Percentiles rank a stretch among this genome's conserved stretches.
phyloP scores from a whole-genome alignment of 2,113 vertebrate genomes.

The Grantiella picta region DNA sequence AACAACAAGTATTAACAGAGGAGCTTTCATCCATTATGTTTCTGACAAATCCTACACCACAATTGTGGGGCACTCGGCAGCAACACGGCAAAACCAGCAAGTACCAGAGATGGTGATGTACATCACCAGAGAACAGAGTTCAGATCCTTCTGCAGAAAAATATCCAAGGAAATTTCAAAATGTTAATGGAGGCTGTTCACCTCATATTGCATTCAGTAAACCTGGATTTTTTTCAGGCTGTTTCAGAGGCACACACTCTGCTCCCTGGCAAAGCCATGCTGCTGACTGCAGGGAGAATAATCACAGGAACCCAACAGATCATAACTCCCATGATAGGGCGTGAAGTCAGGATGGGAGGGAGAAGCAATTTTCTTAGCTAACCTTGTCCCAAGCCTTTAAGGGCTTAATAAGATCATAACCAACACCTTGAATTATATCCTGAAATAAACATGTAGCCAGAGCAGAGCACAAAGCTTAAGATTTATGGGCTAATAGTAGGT shows the following conservation, averaged over 20 bases:
- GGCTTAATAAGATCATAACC: conserved; percentile 41
- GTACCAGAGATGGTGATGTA: fast-evolving
- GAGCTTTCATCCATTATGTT: not conserved
- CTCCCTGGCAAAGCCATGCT: not conserved
- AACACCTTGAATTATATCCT: conserved; percentile 54
- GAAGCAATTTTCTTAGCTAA: conserved; percentile 63
- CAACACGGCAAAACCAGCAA: not conserved
- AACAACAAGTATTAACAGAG: not conserved
- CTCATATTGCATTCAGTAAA: not conserved
- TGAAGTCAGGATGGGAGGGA: not conserved
- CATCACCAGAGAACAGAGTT: not conserved
- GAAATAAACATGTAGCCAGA: conserved; percentile 58
- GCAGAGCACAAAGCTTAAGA: conserved; percentile 8
- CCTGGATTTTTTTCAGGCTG: not conserved
- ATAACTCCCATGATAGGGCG: not conserved
- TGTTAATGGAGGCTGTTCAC: not conserved
- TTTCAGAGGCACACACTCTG: not conserved
- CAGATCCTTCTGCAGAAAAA: not conserved
- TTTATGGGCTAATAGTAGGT: conserved; percentile 41
- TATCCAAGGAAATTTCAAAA: not conserved
- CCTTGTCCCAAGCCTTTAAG: conserved; percentile 29
- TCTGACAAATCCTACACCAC: not conserved
- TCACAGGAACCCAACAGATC: conserved; percentile 9
- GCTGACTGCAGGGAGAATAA: not conserved
- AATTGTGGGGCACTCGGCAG: not conserved